A percentile compares a stretch with the other conserved stretches of the same genome.
Conservation (phyloP, 1,140 invertebrate genomes). For the Bathynomus jamesi region DNA sequence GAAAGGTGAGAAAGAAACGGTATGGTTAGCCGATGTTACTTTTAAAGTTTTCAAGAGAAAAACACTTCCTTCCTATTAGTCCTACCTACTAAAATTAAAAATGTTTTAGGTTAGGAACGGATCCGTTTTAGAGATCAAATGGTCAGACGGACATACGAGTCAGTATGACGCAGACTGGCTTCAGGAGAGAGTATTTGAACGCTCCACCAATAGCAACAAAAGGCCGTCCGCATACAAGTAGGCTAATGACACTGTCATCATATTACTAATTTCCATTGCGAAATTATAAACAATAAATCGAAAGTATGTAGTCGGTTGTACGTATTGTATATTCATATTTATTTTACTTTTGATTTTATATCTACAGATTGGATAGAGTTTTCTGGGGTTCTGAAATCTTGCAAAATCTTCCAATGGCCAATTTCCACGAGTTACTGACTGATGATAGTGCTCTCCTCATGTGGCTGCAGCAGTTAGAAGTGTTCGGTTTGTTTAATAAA, state of each 20-base stretch:
- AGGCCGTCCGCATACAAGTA: slow-evolving; percentile 16
- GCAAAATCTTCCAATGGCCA: slow-evolving; percentile 46
- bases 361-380: slow-evolving; percentile 43
- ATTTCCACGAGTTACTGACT: slow-evolving; percentile 50
- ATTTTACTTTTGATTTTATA: background rate
- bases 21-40: no score
- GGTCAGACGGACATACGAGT: slow-evolving; percentile 55
- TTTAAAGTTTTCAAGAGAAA: no score
- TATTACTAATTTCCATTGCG: no score
- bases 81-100: no score
- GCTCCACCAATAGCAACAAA: slow-evolving; percentile 41
- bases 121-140: slow-evolving; percentile 46
- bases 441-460: slow-evolving; percentile 45
- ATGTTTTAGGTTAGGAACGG: no score
- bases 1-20: no score
- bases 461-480: slow-evolving; percentile 53
- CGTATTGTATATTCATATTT: background rate
- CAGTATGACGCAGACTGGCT: slow-evolving; percentile 51
- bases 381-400: slow-evolving; percentile 52
- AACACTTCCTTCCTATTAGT: no score
- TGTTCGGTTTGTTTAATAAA: slow-evolving; percentile 55
- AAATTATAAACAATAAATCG: no score
- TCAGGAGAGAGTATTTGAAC: slow-evolving; percentile 49
- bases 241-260: no score
- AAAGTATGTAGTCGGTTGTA: no score